Evolutionary conservation across 2,113 vertebrate genomes (phyloP), one percentile per base, ranked within the genome.

Genomic region (Apeltes quadracus): DNA sequence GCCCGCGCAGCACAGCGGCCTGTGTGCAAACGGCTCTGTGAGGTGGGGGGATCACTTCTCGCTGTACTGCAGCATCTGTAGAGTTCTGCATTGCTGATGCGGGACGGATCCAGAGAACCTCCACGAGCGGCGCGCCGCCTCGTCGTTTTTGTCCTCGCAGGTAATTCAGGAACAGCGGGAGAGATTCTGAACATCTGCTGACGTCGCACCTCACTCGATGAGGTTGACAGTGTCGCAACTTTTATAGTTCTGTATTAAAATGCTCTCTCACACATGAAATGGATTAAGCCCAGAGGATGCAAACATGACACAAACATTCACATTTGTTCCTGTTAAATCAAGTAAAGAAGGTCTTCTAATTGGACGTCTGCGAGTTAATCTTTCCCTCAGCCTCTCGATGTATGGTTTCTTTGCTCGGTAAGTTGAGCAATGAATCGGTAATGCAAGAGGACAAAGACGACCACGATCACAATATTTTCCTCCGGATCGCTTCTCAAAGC

Each of bases 401-500:
- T 76, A 58, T 56, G 56, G 53, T 39, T 68, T 61, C 41, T 16
- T 20, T 20, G 43, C 57, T 58, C 20, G 57, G 50, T 39, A 54
- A 54, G n/a, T 20, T 75, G 9, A 43, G 50, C 39, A 43, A 9
- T 22, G 11, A 66, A 61, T 73, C 50, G 25, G 51, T 48, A 46
- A 72, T 46, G 61, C 46, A 20, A 51, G 25, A 66, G 51, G 57
- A 70, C 55, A 46, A 75, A 88, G 56, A 87, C 48, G 65, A 69
- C 1, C 32, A 61, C 41, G 54, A 67, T 75, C 41, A 12, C 50
- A 25, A 6, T 57, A 34, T 72, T 69, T 77, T 62, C 41, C 67
- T 66, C 59, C 22, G 53, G 36, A 75, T 84, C 54, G 66, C 80
- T 78, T 81, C 81, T 87, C 74, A 75, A 69, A 73, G 72, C 85